Conservation (phyloP, 92 coral and sea anemone genomes). For the Galaxea fascicularis region DNA sequence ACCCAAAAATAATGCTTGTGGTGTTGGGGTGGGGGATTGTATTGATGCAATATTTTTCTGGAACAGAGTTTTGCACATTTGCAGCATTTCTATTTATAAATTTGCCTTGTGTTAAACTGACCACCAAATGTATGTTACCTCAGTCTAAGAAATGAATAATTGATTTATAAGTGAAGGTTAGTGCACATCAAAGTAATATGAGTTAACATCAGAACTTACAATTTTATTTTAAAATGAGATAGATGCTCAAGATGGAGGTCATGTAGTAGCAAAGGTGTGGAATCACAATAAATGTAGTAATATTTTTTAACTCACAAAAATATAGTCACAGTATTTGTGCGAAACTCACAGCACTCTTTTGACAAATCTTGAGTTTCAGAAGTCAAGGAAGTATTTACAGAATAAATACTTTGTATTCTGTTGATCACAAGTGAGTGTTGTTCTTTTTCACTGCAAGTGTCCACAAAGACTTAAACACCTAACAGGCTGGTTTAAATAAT, state of each 20-base stretch:
- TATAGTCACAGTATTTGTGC: not conserved
- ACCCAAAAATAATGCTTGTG: too few relatives aligned
- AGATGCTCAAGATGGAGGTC: not conserved
- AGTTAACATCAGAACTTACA: too few relatives aligned
- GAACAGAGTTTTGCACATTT: too few relatives aligned
- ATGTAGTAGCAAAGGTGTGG: not conserved
- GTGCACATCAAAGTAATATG: too few relatives aligned
- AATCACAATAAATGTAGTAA: not conserved
- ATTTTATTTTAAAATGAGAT: too few relatives aligned
- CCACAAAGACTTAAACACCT: conserved; percentile 73
- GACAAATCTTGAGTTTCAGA: not conserved
- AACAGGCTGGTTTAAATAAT: conserved; percentile 60
- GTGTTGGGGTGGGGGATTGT: too few relatives aligned
- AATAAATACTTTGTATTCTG: not conserved
- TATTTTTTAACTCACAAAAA: not conserved
- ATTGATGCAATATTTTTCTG: too few relatives aligned
- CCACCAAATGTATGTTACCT: too few relatives aligned
- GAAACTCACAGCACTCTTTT: not conserved
- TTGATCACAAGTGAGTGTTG: not conserved
- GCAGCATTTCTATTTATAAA: too few relatives aligned
- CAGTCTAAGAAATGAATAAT: too few relatives aligned
- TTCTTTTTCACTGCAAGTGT: conserved; percentile 59
- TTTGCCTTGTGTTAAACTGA: too few relatives aligned
- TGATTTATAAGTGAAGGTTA: too few relatives aligned
- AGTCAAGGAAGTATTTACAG: conserved; percentile 13